A percentile compares a stretch with the other conserved stretches of the same genome.
These are phyloP conservation scores for Alviniconcha strummeri DNA, from an alignment of 2,888 invertebrate species.

Conservation along the genomic window DNA sequence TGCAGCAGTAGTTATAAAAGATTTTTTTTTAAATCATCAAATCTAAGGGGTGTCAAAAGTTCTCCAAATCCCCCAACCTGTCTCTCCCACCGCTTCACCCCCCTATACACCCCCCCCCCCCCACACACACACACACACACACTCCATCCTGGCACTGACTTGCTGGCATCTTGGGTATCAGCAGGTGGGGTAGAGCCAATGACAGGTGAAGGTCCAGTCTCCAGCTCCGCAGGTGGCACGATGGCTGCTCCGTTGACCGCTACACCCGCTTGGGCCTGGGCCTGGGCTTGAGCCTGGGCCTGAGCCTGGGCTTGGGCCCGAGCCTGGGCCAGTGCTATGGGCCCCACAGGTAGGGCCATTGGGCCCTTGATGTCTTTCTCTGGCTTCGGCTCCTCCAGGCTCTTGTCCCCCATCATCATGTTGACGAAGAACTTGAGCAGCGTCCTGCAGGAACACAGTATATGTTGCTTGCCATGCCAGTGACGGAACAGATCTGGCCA, in stretches of 20 bases:
- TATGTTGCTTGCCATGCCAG: not conserved
- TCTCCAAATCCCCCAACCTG: too few species aligned
- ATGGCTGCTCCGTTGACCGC: constrained; percentile 32
- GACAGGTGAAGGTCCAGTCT: constrained; percentile 45
- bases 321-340: constrained; percentile 38
- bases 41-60: too few species aligned
- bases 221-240: constrained; percentile 48
- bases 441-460: constrained; percentile 58
- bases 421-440: constrained; percentile 69
- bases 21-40: too few species aligned
- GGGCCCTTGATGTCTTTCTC: constrained; percentile 89
- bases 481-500: not conserved
- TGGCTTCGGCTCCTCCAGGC: constrained; percentile 76
- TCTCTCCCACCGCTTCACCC: too few species aligned
- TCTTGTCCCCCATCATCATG: constrained; percentile 72
- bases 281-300: constrained; percentile 72
- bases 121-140: too few species aligned
- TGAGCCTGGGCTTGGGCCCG: constrained; percentile 85
- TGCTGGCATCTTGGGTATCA: constrained; percentile 44
- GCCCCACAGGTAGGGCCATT: constrained; percentile 44
- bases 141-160: constrained; percentile 8
- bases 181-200: constrained; percentile 44
- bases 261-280: constrained; percentile 25
- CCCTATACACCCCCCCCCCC: too few species aligned
- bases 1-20: too few species aligned